Conservation (phyloP, 2,797 vertebrate genomes). For the Gallinago solitaria region DNA sequence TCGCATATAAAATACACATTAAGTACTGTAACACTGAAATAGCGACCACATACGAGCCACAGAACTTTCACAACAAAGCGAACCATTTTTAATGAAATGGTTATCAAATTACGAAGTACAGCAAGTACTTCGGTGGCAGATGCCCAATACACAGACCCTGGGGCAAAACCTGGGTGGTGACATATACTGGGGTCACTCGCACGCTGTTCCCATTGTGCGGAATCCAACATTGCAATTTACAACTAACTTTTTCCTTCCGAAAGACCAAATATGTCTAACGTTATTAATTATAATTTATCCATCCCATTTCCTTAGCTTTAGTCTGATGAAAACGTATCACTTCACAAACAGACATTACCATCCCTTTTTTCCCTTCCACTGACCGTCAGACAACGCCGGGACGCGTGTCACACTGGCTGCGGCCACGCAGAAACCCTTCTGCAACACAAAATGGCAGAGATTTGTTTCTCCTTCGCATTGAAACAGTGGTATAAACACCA, state of each 20-base stretch:
- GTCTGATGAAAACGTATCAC: neutral
- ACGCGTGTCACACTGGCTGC: rapidly evolving
- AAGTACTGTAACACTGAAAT: neutral
- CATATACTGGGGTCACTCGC: rapidly evolving
- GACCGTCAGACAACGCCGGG: rapidly evolving
- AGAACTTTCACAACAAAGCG: neutral
- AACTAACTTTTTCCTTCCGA: neutral
- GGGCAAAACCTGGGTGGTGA: neutral
- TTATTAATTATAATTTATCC: neutral
- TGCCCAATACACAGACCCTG: neutral
- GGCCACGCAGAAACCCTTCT: rapidly evolving
- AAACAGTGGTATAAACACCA: rapidly evolving
- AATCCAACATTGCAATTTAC: neutral
- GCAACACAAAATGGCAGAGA: rapidly evolving
- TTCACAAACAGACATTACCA: neutral
- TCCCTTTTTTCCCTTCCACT: neutral
- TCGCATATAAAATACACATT: neutral
- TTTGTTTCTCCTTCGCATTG: rapidly evolving
- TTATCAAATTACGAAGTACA: neutral
- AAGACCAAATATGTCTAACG: neutral
- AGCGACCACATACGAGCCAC: neutral
- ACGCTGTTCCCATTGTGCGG: rapidly evolving
- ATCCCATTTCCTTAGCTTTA: neutral
- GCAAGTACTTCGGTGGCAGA: neutral
- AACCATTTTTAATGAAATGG: neutral